phyloP scores from a whole-genome alignment of 2,113 vertebrate species.

The Delphinus delphis region DNA sequence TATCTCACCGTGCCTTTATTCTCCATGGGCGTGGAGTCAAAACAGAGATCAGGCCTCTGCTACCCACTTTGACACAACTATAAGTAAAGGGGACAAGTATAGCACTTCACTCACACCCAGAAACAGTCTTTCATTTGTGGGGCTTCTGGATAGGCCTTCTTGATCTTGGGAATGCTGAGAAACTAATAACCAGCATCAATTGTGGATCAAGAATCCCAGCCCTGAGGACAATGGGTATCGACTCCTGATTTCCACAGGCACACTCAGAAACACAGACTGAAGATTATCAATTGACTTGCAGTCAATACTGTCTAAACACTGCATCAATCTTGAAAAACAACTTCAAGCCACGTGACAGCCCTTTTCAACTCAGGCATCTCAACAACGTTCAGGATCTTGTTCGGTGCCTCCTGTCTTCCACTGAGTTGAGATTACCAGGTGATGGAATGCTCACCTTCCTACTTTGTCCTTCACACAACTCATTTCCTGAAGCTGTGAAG shows the following conservation, averaged over 20 bases:
- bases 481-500: neutral
- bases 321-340: neutral
- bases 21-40: neutral
- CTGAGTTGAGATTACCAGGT: neutral
- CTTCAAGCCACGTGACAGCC: neutral
- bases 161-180: neutral
- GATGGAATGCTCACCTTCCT: neutral
- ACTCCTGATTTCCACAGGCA: neutral
- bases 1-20: neutral
- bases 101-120: neutral
- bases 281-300: slow-evolving; percentile 41
- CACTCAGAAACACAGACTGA: slow-evolving; percentile 32
- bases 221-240: slow-evolving; percentile 28
- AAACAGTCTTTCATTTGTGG: neutral
- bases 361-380: neutral
- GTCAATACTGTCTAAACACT: slow-evolving; percentile 34
- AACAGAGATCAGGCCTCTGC: slow-evolving; percentile 13
- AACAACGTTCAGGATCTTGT: neutral
- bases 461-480: neutral
- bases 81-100: neutral
- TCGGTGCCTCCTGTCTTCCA: neutral
- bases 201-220: neutral
- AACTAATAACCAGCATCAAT: slow-evolving; percentile 10
- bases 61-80: neutral
- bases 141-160: neutral